phyloP scores from a whole-genome alignment of 2,113 vertebrate species.

The Petromus typicus region DNA sequence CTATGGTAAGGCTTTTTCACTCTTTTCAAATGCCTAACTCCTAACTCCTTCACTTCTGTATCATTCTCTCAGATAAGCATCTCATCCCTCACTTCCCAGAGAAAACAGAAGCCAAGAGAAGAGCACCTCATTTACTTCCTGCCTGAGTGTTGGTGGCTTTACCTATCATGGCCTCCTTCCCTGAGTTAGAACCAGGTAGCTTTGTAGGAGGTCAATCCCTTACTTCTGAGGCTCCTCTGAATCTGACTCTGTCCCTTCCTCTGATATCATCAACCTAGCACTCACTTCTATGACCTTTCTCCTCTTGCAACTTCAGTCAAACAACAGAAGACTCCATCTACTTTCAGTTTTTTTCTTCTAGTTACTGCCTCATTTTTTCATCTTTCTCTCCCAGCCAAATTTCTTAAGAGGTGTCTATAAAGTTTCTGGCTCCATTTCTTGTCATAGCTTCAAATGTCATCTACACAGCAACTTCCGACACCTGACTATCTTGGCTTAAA shows the following conservation, averaged over 20 bases:
- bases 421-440: neutral
- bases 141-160: rapidly evolving
- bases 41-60: neutral
- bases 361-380: neutral
- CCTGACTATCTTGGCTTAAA: neutral
- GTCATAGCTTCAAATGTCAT: neutral
- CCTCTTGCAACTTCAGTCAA: neutral
- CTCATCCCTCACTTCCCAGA: neutral
- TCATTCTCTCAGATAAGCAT: neutral
- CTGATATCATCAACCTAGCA: neutral
- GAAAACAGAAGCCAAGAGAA: neutral
- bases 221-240: neutral
- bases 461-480: neutral
- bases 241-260: neutral
- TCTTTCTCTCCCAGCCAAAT: neutral
- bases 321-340: neutral
- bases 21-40: neutral
- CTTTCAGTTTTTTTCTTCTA: neutral
- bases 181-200: neutral
- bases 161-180: neutral
- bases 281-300: neutral
- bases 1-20: neutral
- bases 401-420: neutral
- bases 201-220: neutral
- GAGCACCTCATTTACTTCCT: neutral